phyloP scores from a whole-genome alignment of 2,888 invertebrate genomes.

The Cosmopolites sordidus region DNA sequence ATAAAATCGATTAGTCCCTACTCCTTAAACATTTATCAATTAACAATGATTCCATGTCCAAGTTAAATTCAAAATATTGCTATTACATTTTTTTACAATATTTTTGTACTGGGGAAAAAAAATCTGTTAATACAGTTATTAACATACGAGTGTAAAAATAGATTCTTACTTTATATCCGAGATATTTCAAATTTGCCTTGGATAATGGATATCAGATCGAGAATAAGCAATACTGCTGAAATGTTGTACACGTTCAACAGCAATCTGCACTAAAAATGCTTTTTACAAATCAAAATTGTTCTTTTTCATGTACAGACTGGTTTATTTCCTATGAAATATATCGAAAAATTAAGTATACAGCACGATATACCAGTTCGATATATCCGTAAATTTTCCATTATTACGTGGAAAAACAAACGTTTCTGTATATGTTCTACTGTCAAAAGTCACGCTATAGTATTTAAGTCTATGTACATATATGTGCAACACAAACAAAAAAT shows the following conservation, averaged over 20 bases:
- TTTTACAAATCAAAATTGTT: constrained; percentile 10
- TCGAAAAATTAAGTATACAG: neutral
- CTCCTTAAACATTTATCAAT: constrained; percentile 4
- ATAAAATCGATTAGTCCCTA: constrained; percentile 11
- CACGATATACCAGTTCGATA: neutral
- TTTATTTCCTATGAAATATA: neutral
- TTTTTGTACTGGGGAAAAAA: too few species aligned
- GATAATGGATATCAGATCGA: constrained; percentile 4
- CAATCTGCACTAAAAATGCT: constrained; percentile 3
- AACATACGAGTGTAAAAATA: constrained; percentile 1
- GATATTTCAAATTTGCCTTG: constrained; percentile 5
- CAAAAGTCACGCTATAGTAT: neutral
- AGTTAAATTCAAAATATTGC: constrained; percentile 4
- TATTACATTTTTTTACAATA: neutral
- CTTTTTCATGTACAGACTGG: neutral
- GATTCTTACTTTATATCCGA: neutral
- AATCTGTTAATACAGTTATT: neutral
- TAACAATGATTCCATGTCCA: constrained; percentile 6
- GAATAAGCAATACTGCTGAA: constrained; percentile 8
- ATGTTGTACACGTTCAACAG: constrained; percentile 5
- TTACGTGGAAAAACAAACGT: neutral
- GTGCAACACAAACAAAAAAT: constrained; percentile 3
- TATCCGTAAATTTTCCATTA: neutral
- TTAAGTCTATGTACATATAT: constrained; percentile 7
- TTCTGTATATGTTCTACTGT: neutral